phyloP scores from a whole-genome alignment of 2,888 invertebrate species.

The Sinelater perroti region DNA sequence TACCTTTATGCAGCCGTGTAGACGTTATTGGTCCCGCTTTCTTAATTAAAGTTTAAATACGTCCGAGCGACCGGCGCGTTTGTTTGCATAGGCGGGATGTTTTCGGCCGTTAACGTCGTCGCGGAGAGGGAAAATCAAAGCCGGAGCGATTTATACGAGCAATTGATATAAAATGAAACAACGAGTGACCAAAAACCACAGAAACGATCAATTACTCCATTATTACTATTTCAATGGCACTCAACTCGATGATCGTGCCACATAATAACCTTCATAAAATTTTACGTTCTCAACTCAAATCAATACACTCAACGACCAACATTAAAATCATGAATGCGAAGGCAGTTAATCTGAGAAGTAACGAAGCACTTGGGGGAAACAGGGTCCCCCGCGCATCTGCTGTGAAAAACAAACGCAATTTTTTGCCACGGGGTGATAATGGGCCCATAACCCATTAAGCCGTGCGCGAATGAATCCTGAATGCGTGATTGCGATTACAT shows the following conservation, averaged over 20 bases:
- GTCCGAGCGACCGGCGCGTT: not conserved
- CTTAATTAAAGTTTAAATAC: slow-evolving; percentile 28
- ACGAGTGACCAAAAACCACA: slow-evolving; percentile 52
- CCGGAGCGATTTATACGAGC: slow-evolving; percentile 22
- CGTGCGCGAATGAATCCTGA: slow-evolving; percentile 43
- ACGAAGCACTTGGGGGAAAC: slow-evolving; percentile 44
- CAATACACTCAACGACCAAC: slow-evolving; percentile 52
- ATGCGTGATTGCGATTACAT: slow-evolving; percentile 47
- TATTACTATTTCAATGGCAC: slow-evolving; percentile 56
- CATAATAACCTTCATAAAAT: slow-evolving; percentile 57
- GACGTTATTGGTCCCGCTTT: slow-evolving; percentile 20
- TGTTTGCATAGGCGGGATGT: not conserved
- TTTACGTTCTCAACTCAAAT: slow-evolving; percentile 56
- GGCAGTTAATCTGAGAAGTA: slow-evolving; percentile 49
- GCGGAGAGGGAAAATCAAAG: slow-evolving; percentile 11
- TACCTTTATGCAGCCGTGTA: slow-evolving; percentile 39
- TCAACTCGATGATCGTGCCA: slow-evolving; percentile 55
- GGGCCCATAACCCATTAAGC: slow-evolving; percentile 50
- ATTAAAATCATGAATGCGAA: slow-evolving; percentile 52
- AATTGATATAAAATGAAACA: slow-evolving; percentile 37
- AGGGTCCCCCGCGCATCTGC: slow-evolving; percentile 38
- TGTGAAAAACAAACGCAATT: slow-evolving; percentile 42
- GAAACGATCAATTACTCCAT: slow-evolving; percentile 56
- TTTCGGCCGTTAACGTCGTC: not conserved
- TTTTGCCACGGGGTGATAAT: slow-evolving; percentile 43